Conservation (phyloP, 2,797 vertebrate genomes). For the Danio kyathit region DNA sequence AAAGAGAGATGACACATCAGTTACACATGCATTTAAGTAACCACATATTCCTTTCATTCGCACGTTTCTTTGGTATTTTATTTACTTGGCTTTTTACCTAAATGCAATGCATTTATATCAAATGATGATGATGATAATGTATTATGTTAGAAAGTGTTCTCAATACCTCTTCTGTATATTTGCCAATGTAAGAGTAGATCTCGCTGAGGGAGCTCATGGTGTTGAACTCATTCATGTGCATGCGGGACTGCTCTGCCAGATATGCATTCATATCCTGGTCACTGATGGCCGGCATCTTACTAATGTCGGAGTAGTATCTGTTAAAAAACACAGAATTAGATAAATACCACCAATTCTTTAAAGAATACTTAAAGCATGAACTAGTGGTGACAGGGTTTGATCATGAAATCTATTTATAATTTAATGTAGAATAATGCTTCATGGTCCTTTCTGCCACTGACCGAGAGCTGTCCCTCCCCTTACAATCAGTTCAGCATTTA, state of each 20-base stretch:
- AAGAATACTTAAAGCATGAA: neutral
- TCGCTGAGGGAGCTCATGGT: constrained; percentile 96
- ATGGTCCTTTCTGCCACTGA: constrained; percentile 26
- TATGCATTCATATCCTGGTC: constrained; percentile 99
- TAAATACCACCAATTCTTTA: constrained; percentile 6
- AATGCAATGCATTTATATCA: neutral
- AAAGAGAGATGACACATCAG: constrained; percentile 47
- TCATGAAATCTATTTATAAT: neutral
- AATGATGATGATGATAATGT: neutral
- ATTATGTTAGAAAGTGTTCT: neutral
- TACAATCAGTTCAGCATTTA: constrained; percentile 34
- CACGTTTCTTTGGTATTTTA: neutral
- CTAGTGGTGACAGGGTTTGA: neutral
- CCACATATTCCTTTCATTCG: neutral
- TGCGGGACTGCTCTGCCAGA: constrained; percentile 96
- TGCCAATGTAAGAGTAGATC: constrained; percentile 98
- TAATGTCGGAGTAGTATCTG: constrained; percentile 98
- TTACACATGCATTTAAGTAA: constrained; percentile 10
- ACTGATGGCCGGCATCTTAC: constrained; percentile 96
- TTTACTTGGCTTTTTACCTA: neutral
- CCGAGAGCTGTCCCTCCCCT: constrained; percentile 40
- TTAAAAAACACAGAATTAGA: constrained; percentile 39
- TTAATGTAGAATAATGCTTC: constrained; percentile 11
- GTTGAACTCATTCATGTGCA: constrained; percentile 99
- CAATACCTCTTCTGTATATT: constrained; percentile 97